Conservation (phyloP, 2,888 invertebrate species). For the Drosophila lacicola region DNA sequence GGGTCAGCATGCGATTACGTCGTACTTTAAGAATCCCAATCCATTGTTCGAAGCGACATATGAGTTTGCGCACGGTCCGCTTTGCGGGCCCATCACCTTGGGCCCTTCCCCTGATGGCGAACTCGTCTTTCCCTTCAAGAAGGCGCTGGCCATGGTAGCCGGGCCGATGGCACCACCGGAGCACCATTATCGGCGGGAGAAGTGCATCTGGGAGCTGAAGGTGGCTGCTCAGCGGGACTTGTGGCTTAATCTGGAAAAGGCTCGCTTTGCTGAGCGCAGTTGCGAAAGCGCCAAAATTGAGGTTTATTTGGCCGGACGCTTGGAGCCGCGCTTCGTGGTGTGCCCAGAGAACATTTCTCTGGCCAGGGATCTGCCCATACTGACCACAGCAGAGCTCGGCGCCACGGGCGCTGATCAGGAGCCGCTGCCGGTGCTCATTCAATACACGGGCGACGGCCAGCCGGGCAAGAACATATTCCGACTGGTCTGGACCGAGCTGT, state of each 20-base stretch:
- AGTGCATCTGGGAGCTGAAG: conserved; percentile 93
- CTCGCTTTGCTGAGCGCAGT: conserved; percentile 92
- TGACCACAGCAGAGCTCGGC: conserved; percentile 91
- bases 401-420: conserved; percentile 87
- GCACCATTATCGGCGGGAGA: conserved; percentile 86
- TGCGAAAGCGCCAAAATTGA: conserved; percentile 95
- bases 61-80: conserved; percentile 95
- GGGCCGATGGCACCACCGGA: conserved; percentile 83
- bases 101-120: conserved; percentile 93
- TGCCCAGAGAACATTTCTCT: conserved; percentile 94
- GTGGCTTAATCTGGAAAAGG: conserved; percentile 94
- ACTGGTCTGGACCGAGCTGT: conserved; percentile 95
- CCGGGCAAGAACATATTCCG: conserved; percentile 94
- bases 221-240: conserved; percentile 94
- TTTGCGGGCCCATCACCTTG: conserved; percentile 93
- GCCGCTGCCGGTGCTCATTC: conserved; percentile 89
- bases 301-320: conserved; percentile 90
- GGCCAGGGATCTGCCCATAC: conserved; percentile 91
- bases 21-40: conserved; percentile 94
- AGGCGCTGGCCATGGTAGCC: conserved; percentile 88
- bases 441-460: conserved; percentile 91
- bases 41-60: conserved; percentile 94
- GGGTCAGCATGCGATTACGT: conserved; percentile 93
- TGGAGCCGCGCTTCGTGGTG: conserved; percentile 91
- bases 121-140: conserved; percentile 94